Conservation (phyloP, 2,797 vertebrate genomes). For the Lepidocolaptes lacrymiger region DNA sequence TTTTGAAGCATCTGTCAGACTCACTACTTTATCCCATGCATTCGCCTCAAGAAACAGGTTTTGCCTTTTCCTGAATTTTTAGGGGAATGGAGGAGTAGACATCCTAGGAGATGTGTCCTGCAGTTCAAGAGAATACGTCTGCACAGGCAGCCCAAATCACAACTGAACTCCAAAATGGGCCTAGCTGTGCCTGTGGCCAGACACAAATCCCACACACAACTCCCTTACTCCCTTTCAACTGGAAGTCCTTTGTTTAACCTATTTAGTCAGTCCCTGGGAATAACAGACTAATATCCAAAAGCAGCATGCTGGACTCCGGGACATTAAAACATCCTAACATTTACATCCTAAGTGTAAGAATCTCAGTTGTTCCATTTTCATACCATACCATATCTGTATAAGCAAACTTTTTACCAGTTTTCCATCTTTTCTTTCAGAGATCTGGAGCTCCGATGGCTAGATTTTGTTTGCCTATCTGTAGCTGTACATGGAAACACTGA, state of each 20-base stretch:
- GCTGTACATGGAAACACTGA: not conserved
- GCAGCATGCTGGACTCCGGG: not conserved
- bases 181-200: accelerated
- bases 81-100: not conserved
- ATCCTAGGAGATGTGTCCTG: not conserved
- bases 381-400: not conserved
- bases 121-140: not conserved
- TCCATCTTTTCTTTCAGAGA: not conserved
- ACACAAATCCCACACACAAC: not conserved
- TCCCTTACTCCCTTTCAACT: not conserved
- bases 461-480: not conserved
- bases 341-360: not conserved
- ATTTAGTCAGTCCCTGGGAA: not conserved
- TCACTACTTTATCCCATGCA: not conserved
- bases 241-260: not conserved
- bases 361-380: not conserved
- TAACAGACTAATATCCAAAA: not conserved
- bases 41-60: not conserved
- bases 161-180: not conserved
- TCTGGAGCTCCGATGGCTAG: not conserved
- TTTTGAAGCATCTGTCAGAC: not conserved
- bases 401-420: not conserved
- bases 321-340: not conserved
- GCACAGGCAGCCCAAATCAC: not conserved
- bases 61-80: not conserved